Evolutionary conservation across 2,113 vertebrate genomes (phyloP).

Genomic region (Ivindomyrus marchei): DNA sequence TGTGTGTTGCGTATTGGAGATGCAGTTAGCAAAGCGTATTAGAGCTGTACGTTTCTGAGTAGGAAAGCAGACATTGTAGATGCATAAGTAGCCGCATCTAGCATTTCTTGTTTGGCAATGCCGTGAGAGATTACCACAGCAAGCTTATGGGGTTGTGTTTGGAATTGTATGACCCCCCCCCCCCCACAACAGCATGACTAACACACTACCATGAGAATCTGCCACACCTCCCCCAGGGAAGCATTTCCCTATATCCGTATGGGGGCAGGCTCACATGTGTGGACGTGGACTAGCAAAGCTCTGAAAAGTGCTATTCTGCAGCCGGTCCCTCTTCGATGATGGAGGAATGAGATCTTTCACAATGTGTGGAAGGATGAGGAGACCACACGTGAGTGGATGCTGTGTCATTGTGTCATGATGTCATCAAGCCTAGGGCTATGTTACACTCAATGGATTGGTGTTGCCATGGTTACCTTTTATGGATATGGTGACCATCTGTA

Average conservation of each 20-base stretch:
- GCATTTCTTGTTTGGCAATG: neutral
- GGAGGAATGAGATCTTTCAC: neutral
- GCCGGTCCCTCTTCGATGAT: neutral
- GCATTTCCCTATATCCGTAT: neutral
- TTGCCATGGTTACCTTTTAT: neutral
- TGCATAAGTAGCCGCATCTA: neutral
- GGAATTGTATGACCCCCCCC: neutral
- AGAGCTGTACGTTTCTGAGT: neutral
- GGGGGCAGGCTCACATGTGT: neutral
- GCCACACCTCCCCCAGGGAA: neutral
- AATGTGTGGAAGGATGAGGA: neutral
- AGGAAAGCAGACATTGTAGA: neutral
- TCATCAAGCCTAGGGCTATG: neutral
- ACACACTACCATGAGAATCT: neutral
- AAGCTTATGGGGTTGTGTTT: neutral
- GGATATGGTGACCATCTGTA: neutral
- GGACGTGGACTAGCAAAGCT: neutral
- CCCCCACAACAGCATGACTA: neutral
- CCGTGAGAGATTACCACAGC: neutral
- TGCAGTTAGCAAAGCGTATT: neutral
- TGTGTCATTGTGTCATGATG: neutral
- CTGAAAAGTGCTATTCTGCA: neutral
- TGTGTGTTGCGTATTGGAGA: neutral
- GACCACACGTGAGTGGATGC: neutral
- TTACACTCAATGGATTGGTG: neutral